Percentiles rank a stretch among this genome's conserved stretches.
Evolutionary conservation across 2,888 invertebrate genomes (phyloP).

Genomic region (Thymelicus sylvestris): DNA sequence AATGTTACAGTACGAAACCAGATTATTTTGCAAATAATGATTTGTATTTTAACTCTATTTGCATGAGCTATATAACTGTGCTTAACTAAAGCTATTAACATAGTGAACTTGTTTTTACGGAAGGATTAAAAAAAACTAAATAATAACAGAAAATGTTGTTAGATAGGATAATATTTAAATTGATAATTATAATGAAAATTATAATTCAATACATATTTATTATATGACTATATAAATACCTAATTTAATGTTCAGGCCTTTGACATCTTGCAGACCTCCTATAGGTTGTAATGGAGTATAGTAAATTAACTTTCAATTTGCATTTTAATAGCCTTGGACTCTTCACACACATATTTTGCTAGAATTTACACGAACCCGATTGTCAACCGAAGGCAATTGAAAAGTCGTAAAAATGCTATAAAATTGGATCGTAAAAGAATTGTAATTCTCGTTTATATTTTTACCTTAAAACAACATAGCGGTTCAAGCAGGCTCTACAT

Average conservation of each 20-base stretch:
- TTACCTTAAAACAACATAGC: slow-evolving; percentile 56
- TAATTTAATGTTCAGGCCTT: slow-evolving; percentile 25
- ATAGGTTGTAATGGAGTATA: slow-evolving; percentile 48
- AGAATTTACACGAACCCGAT: slow-evolving; percentile 76
- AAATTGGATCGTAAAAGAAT: slow-evolving; percentile 78
- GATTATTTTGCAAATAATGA: slow-evolving; percentile 13
- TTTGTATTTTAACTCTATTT: background rate
- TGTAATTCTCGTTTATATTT: slow-evolving; percentile 68
- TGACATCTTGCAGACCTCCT: slow-evolving; percentile 42
- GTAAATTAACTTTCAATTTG: slow-evolving; percentile 67
- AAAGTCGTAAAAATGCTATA: slow-evolving; percentile 79
- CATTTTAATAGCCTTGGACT: slow-evolving; percentile 71
- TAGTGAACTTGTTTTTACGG: too few species aligned
- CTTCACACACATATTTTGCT: slow-evolving; percentile 73
- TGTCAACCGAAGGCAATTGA: slow-evolving; percentile 77
- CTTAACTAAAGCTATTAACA: background rate
- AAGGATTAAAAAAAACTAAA: too few species aligned
- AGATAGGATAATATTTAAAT: too few species aligned
- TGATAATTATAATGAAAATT: too few species aligned
- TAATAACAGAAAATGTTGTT: too few species aligned
- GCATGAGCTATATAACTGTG: background rate
- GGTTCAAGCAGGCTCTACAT: slow-evolving; percentile 49
- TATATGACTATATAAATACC: background rate
- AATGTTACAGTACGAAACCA: background rate
- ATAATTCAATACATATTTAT: background rate